Conservation (phyloP, 2,797 vertebrate genomes). For the Lepilemur septentrionalis region DNA sequence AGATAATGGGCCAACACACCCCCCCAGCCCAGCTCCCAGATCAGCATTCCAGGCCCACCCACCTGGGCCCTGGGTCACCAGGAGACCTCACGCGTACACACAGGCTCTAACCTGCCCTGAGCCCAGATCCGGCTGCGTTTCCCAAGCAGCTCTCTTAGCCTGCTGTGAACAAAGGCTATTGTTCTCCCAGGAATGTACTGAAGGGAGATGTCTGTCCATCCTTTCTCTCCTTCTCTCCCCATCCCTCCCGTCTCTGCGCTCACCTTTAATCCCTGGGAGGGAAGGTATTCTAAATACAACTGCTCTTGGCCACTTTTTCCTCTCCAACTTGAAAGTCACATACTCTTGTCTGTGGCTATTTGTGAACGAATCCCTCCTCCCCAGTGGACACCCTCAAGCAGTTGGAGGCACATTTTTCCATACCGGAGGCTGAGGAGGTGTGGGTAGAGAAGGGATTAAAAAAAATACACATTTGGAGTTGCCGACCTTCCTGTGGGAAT, state of each 20-base stretch:
- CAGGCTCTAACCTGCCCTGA: constrained; percentile 68
- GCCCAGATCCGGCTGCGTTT: not conserved
- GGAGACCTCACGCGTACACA: constrained; percentile 49
- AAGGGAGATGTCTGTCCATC: not conserved
- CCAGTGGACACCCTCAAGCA: not conserved
- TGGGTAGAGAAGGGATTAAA: not conserved
- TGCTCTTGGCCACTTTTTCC: not conserved
- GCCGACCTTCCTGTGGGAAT: constrained; percentile 74
- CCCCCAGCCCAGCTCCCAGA: not conserved
- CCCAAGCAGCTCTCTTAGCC: constrained; percentile 32
- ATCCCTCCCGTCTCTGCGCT: not conserved
- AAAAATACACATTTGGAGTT: constrained; percentile 8
- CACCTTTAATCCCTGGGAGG: not conserved
- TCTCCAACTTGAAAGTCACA: not conserved
- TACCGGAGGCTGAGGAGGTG: not conserved
- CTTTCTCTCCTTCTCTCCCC: not conserved
- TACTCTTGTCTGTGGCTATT: not conserved
- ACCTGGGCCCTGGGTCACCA: constrained; percentile 63
- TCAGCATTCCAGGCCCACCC: constrained; percentile 72
- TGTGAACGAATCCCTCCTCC: not conserved
- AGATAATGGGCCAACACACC: not conserved
- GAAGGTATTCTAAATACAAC: not conserved
- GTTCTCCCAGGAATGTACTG: constrained; percentile 51
- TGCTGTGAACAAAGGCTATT: constrained; percentile 62
- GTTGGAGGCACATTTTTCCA: not conserved